Evolutionary conservation across 2,797 vertebrate species (phyloP).

Genomic region (Enteromius anoplus): DNA sequence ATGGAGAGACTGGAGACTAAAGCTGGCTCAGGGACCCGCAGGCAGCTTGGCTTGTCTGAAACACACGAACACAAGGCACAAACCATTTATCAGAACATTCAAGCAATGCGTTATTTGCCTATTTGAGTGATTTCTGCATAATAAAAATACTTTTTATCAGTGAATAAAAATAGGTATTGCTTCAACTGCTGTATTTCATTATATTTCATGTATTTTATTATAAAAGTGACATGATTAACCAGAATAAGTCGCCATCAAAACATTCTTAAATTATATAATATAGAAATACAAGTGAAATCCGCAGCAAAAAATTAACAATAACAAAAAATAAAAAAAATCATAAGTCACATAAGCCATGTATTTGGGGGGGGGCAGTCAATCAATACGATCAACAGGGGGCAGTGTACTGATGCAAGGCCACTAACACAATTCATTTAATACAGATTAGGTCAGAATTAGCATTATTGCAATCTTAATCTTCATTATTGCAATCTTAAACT

Average conservation of each 20-base stretch:
- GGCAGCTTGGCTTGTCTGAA: constrained; percentile 17
- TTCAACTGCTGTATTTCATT: background rate
- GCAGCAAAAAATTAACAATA: background rate
- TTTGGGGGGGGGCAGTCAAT: background rate
- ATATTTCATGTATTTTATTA: background rate
- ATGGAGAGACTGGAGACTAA: constrained; percentile 57
- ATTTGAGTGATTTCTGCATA: background rate
- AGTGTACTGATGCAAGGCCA: background rate
- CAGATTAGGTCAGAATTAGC: constrained; percentile 43
- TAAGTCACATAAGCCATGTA: background rate
- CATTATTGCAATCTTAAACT: background rate
- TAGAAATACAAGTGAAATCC: background rate
- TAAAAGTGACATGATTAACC: background rate
- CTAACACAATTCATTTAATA: constrained; percentile 28
- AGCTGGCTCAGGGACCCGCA: background rate
- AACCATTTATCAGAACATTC: background rate
- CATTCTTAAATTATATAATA: background rate
- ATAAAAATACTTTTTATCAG: background rate
- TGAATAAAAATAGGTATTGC: background rate
- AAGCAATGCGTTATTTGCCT: background rate
- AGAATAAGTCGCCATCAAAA: background rate
- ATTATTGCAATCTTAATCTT: constrained; percentile 28
- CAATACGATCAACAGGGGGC: constrained; percentile 2
- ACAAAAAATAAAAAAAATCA: background rate
- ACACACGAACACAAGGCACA: constrained; percentile 16